These are phyloP conservation scores for Amorpha juglandis DNA, from an alignment of 2,888 invertebrate genomes.

Conservation along the genomic window DNA sequence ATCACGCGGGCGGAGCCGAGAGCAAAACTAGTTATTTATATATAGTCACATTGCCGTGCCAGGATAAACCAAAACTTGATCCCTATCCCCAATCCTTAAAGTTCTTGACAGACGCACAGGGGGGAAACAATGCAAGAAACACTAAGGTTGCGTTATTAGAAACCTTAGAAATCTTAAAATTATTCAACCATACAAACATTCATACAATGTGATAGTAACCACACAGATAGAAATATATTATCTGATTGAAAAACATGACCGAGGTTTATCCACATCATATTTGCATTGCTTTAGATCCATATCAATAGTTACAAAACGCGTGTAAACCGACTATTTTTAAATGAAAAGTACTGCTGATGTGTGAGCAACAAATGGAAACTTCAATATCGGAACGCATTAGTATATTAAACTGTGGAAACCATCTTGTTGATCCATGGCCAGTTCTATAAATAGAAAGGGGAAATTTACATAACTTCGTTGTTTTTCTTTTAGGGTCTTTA, in stretches of 20 bases:
- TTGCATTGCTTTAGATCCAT: background rate
- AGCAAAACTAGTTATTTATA: too few relatives aligned
- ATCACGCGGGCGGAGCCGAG: too few relatives aligned
- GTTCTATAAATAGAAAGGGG: conserved; percentile 4
- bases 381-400: conserved; percentile 14
- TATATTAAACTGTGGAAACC: conserved; percentile 13
- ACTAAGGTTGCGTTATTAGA: too few relatives aligned
- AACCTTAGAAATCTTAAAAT: too few relatives aligned
- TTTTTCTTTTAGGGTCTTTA: too few relatives aligned
- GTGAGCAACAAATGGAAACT: background rate
- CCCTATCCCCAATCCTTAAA: too few relatives aligned
- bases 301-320: conserved; percentile 9
- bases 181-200: too few relatives aligned
- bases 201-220: background rate
- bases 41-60: too few relatives aligned
- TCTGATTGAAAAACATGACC: conserved; percentile 2
- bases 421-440: conserved; percentile 17
- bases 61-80: too few relatives aligned
- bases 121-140: too few relatives aligned
- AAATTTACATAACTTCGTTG: background rate
- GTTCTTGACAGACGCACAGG: too few relatives aligned
- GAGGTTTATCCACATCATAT: conserved; percentile 1
- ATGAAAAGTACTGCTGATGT: conserved; percentile 12
- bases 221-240: background rate
- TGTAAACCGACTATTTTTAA: conserved; percentile 1